phyloP scores from a whole-genome alignment of 1,140 invertebrate genomes.

The Whitmania pigra region DNA sequence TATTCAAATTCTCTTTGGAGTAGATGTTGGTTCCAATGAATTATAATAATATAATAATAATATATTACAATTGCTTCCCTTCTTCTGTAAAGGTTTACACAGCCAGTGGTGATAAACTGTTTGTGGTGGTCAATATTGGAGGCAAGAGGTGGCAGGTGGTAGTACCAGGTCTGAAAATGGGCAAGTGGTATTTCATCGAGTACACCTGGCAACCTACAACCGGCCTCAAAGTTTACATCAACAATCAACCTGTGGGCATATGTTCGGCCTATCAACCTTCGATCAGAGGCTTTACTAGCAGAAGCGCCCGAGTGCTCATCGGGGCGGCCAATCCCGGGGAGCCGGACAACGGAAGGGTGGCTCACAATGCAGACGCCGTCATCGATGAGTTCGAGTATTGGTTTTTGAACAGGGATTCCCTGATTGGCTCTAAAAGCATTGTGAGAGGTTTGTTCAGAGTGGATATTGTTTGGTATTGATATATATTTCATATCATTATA shows the following conservation, averaged over 20 bases:
- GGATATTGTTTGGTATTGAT: not conserved
- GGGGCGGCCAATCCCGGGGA: slow-evolving; percentile 1
- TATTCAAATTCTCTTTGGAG: too few species aligned
- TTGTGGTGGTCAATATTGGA: slow-evolving; percentile 2
- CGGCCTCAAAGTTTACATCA: slow-evolving; percentile 33
- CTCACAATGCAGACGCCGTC: slow-evolving; percentile 29
- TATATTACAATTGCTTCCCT: too few species aligned
- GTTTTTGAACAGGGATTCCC: slow-evolving; percentile 34
- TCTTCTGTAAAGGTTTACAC: not conserved
- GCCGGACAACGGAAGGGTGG: not conserved
- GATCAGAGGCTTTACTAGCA: not conserved
- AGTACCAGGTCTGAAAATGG: slow-evolving; percentile 15
- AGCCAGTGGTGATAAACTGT: slow-evolving; percentile 13
- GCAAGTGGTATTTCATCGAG: slow-evolving; percentile 38
- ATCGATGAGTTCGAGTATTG: slow-evolving; percentile 39
- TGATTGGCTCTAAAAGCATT: slow-evolving; percentile 38
- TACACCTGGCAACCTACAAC: slow-evolving; percentile 34
- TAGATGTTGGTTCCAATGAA: too few species aligned
- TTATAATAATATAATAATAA: too few species aligned
- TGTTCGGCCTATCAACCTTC: not conserved
- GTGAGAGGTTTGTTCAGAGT: slow-evolving; percentile 31
- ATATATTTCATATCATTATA: too few species aligned
- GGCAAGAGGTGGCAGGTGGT: slow-evolving; percentile 19
- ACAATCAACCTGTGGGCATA: slow-evolving; percentile 28
- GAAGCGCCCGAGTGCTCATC: not conserved